Base-by-base conservation (phyloP, 2,113 vertebrate species). In the Psephotus haematonotus region DNA sequence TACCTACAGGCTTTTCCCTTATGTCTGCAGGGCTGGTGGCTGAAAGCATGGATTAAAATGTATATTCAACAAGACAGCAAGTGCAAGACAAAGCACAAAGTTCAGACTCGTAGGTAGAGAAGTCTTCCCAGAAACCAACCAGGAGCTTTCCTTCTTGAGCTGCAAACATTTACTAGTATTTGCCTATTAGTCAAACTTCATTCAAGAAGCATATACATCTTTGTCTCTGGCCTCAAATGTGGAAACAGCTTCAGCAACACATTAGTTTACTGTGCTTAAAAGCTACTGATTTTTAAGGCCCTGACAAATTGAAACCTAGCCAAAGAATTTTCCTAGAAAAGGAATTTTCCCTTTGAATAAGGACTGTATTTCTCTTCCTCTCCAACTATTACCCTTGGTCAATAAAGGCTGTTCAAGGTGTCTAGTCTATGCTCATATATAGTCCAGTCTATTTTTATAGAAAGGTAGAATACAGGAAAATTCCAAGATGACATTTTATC, bases 41-140 rank as follows among this genome's bases (percentile, higher is more conserved):
- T 3, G 37, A 89, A 85, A 70, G 25, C 7, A 7, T 10, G 60
- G 70, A 89, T 37, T 87, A 46, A 87, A 91, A 67, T 13, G 41
- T 44, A 28, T 10, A 5, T 77, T 80, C 46, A 52, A 14, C 15
- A 50, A 7, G 13, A 37, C 3, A 55, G 63, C 33, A 86, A 70
- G 49, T 0, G 0, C 0, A 1, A 72, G 31, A 8, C 41, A 46
- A 60, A 44, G 35, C 72, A n/a, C 24, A 22, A 46, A 53, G 22
- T 67, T 67, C 46, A 33, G 88, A 47, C 18, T 52, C 72, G 2
- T 6, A 65, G 29, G 31, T 47, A 17, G 43, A 33, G 18, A 46
- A 83, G 12, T 8, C n/a, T 76, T 59, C 57, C 79, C 41, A 72
- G 33, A 79, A 82, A 92, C 60, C 49, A 78, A 53, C 33, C 28